phyloP scores from a whole-genome alignment of 2,888 invertebrate genomes.

The Acanthosoma haemorrhoidale region DNA sequence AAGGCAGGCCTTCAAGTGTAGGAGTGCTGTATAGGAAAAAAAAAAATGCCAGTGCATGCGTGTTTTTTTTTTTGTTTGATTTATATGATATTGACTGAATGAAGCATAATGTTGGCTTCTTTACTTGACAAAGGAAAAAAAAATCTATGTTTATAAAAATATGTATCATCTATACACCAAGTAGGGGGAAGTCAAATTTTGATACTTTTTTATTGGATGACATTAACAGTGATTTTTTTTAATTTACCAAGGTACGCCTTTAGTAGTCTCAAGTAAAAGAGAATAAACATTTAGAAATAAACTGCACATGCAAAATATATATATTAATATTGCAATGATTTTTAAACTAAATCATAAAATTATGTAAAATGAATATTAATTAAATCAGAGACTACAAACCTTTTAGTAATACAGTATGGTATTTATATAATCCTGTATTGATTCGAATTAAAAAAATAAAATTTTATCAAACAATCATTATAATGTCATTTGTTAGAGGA shows the following conservation, averaged over 20 bases:
- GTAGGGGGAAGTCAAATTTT: conserved; percentile 10
- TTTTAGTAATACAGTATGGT: too few relatives aligned
- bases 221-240: neutral
- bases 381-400: too few relatives aligned
- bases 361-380: too few relatives aligned
- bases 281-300: neutral
- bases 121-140: neutral
- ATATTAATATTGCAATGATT: neutral
- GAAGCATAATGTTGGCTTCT: neutral
- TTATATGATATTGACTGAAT: neutral
- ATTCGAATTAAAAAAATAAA: too few relatives aligned
- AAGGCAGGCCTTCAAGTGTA: neutral
- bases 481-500: too few relatives aligned
- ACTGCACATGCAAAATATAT: neutral
- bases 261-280: neutral
- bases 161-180: conserved; percentile 12
- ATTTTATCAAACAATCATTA: too few relatives aligned
- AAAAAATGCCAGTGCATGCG: neutral
- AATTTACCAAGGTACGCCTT: conserved; percentile 5
- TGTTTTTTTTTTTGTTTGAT: neutral
- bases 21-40: neutral
- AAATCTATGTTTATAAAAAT: neutral
- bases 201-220: conserved; percentile 9
- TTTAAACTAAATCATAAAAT: too few relatives aligned
- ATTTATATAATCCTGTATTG: too few relatives aligned